A percentile compares a stretch with the other conserved stretches of the same genome.
These are phyloP conservation scores for Baryphthengus martii DNA, from an alignment of 2,113 vertebrate species.

Conservation along the genomic window DNA sequence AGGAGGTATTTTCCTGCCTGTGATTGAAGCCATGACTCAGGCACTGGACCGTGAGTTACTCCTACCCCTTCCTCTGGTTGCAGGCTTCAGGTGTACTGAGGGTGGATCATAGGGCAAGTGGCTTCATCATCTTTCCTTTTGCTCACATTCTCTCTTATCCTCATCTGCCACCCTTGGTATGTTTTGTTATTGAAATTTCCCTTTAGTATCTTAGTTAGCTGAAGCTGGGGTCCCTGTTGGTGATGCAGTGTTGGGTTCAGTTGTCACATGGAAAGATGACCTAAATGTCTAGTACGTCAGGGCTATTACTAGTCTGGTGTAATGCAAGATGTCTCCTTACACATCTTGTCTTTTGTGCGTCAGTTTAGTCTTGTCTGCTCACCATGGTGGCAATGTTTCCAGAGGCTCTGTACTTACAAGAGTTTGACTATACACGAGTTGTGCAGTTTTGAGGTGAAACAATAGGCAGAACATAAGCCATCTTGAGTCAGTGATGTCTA, in stretches of 20 bases:
- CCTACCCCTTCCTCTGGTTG: neutral
- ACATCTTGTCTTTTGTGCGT: neutral
- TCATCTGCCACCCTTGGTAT: neutral
- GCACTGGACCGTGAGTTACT: neutral
- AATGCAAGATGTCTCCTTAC: neutral
- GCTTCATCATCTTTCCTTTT: neutral
- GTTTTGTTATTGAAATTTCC: neutral
- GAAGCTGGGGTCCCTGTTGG: neutral
- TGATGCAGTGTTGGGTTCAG: neutral
- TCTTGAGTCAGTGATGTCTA: neutral
- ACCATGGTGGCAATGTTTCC: neutral
- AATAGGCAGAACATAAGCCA: neutral
- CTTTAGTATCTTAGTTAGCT: neutral
- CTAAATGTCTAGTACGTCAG: neutral
- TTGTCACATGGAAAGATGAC: neutral
- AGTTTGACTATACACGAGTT: neutral
- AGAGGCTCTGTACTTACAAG: neutral
- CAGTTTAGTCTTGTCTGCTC: neutral
- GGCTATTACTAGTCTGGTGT: neutral
- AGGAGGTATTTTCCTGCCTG: neutral
- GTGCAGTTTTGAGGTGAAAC: neutral
- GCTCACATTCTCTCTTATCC: neutral
- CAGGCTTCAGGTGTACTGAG: neutral
- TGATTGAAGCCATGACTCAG: neutral
- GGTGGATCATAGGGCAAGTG: accelerated